Conservation (phyloP, 2,888 invertebrate genomes). For the Brachynemurus nebulosus region DNA sequence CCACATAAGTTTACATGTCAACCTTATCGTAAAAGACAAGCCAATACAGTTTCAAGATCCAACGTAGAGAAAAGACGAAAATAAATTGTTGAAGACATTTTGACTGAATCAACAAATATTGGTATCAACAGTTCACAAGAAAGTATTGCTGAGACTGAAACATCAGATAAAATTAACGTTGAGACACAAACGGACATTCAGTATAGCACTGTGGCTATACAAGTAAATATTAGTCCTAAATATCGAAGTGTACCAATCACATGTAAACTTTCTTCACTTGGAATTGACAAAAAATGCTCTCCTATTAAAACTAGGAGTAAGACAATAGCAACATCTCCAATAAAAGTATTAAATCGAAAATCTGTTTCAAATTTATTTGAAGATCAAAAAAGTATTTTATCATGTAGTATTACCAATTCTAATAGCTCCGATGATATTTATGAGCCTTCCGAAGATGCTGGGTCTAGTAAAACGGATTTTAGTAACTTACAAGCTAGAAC, state of each 20-base stretch:
- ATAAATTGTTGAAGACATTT: slow-evolving; percentile 9
- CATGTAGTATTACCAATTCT: slow-evolving; percentile 9
- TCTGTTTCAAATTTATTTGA: slow-evolving; percentile 6
- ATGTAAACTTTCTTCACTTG: slow-evolving; percentile 8
- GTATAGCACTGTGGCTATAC: slow-evolving; percentile 8
- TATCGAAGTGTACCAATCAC: slow-evolving; percentile 9
- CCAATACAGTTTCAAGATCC: slow-evolving; percentile 6
- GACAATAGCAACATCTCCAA: slow-evolving; percentile 4
- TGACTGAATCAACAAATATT: slow-evolving; percentile 1
- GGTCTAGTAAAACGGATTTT: slow-evolving; percentile 8
- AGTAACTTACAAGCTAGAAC: slow-evolving; percentile 8
- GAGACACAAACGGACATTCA: slow-evolving; percentile 10
- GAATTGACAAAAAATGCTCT: slow-evolving; percentile 7
- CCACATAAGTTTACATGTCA: slow-evolving; percentile 11
- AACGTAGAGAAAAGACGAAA: slow-evolving; percentile 8
- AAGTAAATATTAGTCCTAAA: slow-evolving; percentile 10
- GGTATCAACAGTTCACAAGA: slow-evolving; percentile 2
- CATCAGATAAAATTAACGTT: slow-evolving; percentile 6
- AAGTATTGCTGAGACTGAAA: background rate
- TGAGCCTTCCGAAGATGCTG: slow-evolving; percentile 9
- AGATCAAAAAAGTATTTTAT: slow-evolving; percentile 9
- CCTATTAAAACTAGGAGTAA: slow-evolving; percentile 9
- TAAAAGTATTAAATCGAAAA: slow-evolving; percentile 8
- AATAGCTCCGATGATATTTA: slow-evolving; percentile 9
- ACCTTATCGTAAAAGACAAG: slow-evolving; percentile 2